phyloP scores from a whole-genome alignment of 2,113 vertebrate genomes.

The Sapajus apella region DNA sequence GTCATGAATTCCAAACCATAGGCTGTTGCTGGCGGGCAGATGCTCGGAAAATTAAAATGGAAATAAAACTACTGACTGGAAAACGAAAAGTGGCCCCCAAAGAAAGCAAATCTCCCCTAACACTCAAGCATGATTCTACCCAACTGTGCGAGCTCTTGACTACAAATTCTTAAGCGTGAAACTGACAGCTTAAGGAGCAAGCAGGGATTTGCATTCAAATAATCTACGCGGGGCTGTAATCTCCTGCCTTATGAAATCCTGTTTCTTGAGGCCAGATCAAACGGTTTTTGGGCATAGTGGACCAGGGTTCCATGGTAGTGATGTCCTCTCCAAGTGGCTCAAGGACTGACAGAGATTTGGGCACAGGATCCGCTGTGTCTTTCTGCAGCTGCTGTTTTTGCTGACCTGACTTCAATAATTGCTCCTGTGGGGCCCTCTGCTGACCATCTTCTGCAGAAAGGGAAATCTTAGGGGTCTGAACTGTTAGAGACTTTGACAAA shows the following conservation, averaged over 20 bases:
- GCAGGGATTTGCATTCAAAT: neutral
- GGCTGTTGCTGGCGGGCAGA: slow-evolving; percentile 17
- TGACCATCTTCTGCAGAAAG: neutral
- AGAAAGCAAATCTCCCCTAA: slow-evolving; percentile 54
- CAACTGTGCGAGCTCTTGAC: slow-evolving; percentile 2
- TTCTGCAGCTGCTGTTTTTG: neutral
- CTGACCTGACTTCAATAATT: slow-evolving; percentile 2
- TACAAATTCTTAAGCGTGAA: slow-evolving; percentile 45
- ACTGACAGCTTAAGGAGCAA: neutral
- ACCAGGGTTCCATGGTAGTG: neutral
- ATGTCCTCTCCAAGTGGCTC: neutral
- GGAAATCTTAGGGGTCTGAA: neutral
- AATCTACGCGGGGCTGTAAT: neutral
- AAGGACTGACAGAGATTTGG: neutral
- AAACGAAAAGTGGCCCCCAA: slow-evolving; percentile 39
- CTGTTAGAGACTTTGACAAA: neutral
- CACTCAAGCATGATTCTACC: neutral
- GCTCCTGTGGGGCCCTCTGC: slow-evolving; percentile 71
- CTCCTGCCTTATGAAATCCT: neutral
- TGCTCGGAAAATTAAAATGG: slow-evolving; percentile 62
- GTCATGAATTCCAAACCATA: slow-evolving; percentile 16
- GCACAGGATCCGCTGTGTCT: neutral
- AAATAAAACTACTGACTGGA: slow-evolving; percentile 66
- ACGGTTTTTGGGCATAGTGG: neutral
- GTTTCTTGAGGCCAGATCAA: neutral